Evolutionary conservation across 2,113 vertebrate genomes (phyloP).

Genomic region (Sardina pilchardus): DNA sequence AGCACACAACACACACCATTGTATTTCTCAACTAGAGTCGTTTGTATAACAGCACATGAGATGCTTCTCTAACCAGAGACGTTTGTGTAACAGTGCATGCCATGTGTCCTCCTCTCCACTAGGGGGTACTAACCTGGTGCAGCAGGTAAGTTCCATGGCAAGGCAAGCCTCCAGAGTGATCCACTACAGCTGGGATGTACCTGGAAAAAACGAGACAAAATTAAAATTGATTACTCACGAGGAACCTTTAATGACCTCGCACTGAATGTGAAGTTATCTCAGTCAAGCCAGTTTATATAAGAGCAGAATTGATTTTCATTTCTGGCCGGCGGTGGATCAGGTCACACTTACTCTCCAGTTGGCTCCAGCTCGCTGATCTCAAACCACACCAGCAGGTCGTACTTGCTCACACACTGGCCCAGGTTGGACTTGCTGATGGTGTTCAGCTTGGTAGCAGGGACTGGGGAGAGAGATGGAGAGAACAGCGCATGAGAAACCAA

Average conservation of each 20-base stretch:
- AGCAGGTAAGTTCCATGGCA: conserved; percentile 94
- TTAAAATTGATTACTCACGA: background rate
- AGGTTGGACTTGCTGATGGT: conserved; percentile 92
- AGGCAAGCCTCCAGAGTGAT: conserved; percentile 88
- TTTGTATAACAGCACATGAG: background rate
- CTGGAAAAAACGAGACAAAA: conserved; percentile 61
- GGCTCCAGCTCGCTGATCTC: conserved; percentile 98
- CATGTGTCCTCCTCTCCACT: background rate
- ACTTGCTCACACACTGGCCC: conserved; percentile 97
- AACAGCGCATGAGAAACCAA: background rate
- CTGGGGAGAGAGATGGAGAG: conserved; percentile 63
- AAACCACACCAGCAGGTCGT: conserved; percentile 97
- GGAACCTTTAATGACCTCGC: background rate
- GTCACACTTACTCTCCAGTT: conserved; percentile 91
- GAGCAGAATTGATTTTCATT: background rate
- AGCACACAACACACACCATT: conserved; percentile 42
- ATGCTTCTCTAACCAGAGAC: background rate
- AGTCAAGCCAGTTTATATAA: background rate
- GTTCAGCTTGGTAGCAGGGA: conserved; percentile 94
- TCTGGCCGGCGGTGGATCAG: background rate
- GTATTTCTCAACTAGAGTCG: conserved; percentile 2
- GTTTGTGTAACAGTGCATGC: background rate
- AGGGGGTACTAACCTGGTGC: conserved; percentile 83
- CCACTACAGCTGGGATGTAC: conserved; percentile 97
- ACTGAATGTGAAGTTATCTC: background rate